Evolutionary conservation across 1,140 invertebrate genomes (phyloP).

Genomic region (Conus ventricosus): DNA sequence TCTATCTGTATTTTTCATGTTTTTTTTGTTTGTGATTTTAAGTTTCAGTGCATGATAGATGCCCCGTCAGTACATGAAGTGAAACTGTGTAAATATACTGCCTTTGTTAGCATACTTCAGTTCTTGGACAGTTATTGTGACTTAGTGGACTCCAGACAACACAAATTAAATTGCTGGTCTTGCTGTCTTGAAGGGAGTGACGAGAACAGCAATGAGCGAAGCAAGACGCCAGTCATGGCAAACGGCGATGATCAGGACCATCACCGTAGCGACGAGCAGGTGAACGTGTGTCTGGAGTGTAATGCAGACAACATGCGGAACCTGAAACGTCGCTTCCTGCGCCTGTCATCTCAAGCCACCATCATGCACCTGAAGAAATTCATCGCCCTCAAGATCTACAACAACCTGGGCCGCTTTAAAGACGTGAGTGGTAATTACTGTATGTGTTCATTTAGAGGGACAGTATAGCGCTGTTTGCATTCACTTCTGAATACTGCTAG

Average conservation of each 20-base stretch:
- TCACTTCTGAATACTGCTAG: background rate
- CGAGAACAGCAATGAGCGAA: conserved; percentile 49
- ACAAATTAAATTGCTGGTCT: too few species aligned
- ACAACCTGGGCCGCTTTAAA: conserved; percentile 93
- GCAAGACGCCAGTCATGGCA: conserved; percentile 40
- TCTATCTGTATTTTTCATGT: too few species aligned
- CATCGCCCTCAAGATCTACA: conserved; percentile 95
- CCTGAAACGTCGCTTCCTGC: conserved; percentile 84
- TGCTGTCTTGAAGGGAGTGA: conserved; percentile 31
- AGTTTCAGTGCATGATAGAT: too few species aligned
- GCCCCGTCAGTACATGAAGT: too few species aligned
- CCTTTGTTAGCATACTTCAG: too few species aligned
- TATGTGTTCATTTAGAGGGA: background rate
- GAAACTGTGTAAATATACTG: too few species aligned
- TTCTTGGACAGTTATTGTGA: too few species aligned
- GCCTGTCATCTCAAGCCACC: conserved; percentile 96
- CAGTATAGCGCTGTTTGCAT: background rate
- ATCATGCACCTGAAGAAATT: conserved; percentile 98
- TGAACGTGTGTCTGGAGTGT: conserved; percentile 72
- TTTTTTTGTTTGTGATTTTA: too few species aligned
- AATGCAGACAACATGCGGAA: conserved; percentile 62
- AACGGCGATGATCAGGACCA: conserved; percentile 85
- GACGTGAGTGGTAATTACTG: conserved; percentile 84
- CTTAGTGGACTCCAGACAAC: too few species aligned
- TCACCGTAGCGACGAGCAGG: conserved; percentile 95